phyloP scores from a whole-genome alignment of 2,888 invertebrate species.

The Ypsolopha scabrella region DNA sequence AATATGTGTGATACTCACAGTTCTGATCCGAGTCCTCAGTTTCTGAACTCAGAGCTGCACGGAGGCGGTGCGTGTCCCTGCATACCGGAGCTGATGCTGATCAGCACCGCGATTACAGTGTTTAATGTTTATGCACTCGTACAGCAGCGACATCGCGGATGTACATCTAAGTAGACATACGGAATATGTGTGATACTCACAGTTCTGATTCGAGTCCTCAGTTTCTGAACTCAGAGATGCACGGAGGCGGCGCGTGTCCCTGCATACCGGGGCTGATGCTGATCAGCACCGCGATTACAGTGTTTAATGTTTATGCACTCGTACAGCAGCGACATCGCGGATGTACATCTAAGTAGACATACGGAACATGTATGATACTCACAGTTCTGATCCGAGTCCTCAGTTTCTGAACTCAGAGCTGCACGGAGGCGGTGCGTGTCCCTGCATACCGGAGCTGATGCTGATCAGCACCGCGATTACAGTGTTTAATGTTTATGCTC shows the following conservation, averaged over 20 bases:
- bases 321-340: slow-evolving; percentile 98
- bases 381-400: slow-evolving; percentile 98
- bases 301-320: slow-evolving; percentile 99
- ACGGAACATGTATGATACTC: no score
- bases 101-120: slow-evolving; percentile 99
- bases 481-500: slow-evolving; percentile 99
- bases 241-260: slow-evolving; percentile 98
- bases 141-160: slow-evolving; percentile 98
- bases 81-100: no score
- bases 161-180: no score
- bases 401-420: slow-evolving; percentile 98
- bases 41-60: slow-evolving; percentile 99
- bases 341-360: no score
- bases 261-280: no score
- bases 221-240: slow-evolving; percentile 98
- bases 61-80: slow-evolving; percentile 98
- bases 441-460: slow-evolving; percentile 99
- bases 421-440: slow-evolving; percentile 98
- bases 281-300: slow-evolving; percentile 99
- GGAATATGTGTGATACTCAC: no score
- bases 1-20: no score
- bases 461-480: slow-evolving; percentile 99
- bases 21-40: slow-evolving; percentile 96
- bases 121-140: slow-evolving; percentile 99
- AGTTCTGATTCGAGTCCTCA: slow-evolving; percentile 98